phyloP scores from a whole-genome alignment of 1,140 invertebrate species.

The Cepaea nemoralis region DNA sequence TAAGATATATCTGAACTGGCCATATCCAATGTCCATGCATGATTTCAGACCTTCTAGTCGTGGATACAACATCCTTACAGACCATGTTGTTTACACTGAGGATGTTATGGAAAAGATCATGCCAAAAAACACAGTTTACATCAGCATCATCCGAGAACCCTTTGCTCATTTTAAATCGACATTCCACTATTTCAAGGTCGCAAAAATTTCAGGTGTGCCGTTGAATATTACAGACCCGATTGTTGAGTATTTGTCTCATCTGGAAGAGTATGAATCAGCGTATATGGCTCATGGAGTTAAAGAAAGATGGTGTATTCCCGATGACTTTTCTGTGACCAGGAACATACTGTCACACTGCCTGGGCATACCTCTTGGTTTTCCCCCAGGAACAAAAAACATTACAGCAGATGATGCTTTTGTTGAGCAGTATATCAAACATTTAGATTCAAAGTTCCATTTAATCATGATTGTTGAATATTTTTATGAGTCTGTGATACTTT shows the following conservation, averaged over 20 bases:
- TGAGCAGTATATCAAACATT: constrained; percentile 49
- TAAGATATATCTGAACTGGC: constrained; percentile 61
- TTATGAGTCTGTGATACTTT: constrained; percentile 75
- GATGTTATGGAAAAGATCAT: constrained; percentile 56
- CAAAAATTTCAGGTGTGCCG: constrained; percentile 42
- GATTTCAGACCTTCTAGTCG: constrained; percentile 51
- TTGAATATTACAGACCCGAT: constrained; percentile 30
- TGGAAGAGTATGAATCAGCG: constrained; percentile 59
- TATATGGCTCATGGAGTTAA: constrained; percentile 53
- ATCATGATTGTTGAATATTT: constrained; percentile 76
- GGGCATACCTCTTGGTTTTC: constrained; percentile 65
- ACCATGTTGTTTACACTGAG: constrained; percentile 65
- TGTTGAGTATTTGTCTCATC: constrained; percentile 58
- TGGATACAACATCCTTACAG: constrained; percentile 59
- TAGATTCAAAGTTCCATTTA: constrained; percentile 70
- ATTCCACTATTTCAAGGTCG: constrained; percentile 60
- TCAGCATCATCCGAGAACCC: constrained; percentile 66
- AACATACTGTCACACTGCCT: constrained; percentile 65
- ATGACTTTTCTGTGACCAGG: constrained; percentile 63
- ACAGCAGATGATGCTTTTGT: constrained; percentile 43
- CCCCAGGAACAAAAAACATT: constrained; percentile 51
- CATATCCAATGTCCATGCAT: constrained; percentile 48
- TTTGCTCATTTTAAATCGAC: constrained; percentile 59
- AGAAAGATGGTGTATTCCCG: constrained; percentile 62
- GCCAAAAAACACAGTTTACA: constrained; percentile 54